These are phyloP conservation scores for Maconellicoccus hirsutus DNA, from an alignment of 1,140 invertebrate species.

Conservation along the genomic window DNA sequence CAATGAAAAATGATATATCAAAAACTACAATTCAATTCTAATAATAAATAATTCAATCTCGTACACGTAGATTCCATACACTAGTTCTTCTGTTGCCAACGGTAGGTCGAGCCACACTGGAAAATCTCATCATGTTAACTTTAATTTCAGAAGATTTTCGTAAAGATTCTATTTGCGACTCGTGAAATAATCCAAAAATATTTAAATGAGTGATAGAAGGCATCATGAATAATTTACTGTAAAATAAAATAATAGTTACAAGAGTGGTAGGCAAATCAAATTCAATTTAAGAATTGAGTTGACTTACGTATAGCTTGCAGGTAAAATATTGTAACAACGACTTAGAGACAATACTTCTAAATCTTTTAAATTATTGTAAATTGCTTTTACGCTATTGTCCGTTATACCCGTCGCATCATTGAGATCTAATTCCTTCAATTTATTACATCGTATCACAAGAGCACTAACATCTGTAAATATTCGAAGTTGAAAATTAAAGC, in stretches of 20 bases:
- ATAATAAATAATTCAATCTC: too few species aligned
- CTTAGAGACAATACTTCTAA: constrained; percentile 71
- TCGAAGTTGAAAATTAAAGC: background rate
- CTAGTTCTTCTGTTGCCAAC: constrained; percentile 72
- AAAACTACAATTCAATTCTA: too few species aligned
- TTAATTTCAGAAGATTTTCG: constrained; percentile 43
- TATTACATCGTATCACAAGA: constrained; percentile 51
- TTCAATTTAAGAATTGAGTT: background rate
- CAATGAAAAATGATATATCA: too few species aligned
- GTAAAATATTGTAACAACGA: constrained; percentile 67
- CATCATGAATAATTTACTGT: constrained; percentile 43
- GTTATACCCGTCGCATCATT: constrained; percentile 70
- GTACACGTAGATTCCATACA: constrained; percentile 73
- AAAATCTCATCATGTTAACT: constrained; percentile 58
- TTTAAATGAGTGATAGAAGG: constrained; percentile 54
- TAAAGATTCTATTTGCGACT: constrained; percentile 44
- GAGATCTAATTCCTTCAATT: constrained; percentile 69
- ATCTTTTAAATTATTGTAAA: constrained; percentile 48
- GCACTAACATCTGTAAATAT: constrained; percentile 48
- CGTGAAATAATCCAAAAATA: constrained; percentile 59
- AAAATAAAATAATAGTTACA: constrained; percentile 25
- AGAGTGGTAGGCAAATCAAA: background rate
- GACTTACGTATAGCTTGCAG: constrained; percentile 47
- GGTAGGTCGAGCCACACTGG: constrained; percentile 73
- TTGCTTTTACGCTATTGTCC: constrained; percentile 41